Base-by-base conservation (phyloP, 2,797 vertebrate genomes). In the Eremophila alpestris region DNA sequence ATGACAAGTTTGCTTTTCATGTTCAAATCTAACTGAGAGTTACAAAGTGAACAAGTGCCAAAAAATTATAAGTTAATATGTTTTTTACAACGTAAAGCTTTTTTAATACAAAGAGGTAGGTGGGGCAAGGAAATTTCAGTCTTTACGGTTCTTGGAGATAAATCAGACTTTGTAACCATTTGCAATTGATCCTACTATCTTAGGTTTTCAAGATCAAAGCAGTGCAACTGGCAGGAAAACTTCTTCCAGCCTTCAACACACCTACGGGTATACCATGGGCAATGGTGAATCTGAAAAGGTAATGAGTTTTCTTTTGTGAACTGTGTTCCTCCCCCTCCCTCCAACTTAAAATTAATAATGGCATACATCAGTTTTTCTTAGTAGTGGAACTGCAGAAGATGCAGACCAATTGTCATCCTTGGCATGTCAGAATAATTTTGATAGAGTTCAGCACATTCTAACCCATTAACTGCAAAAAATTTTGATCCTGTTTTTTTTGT, bases 241-340 rank as follows among this genome's bases (percentile, higher is more conserved):
- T 99, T 82, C 98, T 99, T 92, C 99, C 99, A 91, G 99, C 99
- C 59, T 99, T 99, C 95, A 99, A 99, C 96, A 99, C 99, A 69
- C 99, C 99, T 30, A 99, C 99, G 19, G 99, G 99, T 67, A 99
- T 99, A 98, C 99, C 99, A 73, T 99, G 99, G 99, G 99, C 99
- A 95, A 99, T 99, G 99, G 99, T 99, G 94, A 99, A 99, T 97
- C 98, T 99, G 69, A 99, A 99, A 98, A 99, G 99, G 99, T 99
- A 94, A 97, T 83, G 27, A 80, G 9, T 94, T 96, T 90, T 89
- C 67, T 96, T 88, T 65, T 75, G 73, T 65, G 43, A 86, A 78
- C 3, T n/a, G 11, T 83, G 46, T 75, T 87, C n/a, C 19, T 89
- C 43, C 36, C 14, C 7, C 14, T 74, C 24, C 36, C 6, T 59